Conservation (phyloP, 2,797 vertebrate genomes). For the Gymnodraco acuticeps region DNA sequence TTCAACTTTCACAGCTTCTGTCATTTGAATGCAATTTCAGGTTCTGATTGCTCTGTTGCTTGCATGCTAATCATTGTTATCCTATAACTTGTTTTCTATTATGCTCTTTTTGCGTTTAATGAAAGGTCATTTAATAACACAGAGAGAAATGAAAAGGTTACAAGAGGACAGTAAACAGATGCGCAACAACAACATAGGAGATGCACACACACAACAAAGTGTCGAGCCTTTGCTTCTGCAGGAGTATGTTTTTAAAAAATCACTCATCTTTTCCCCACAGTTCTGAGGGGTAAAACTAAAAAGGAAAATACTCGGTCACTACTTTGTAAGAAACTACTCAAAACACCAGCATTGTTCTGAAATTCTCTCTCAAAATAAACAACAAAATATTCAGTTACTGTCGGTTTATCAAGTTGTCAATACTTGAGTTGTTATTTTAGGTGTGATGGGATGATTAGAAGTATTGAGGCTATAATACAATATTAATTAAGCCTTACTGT, state of each 20-base stretch:
- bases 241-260: conserved; percentile 32
- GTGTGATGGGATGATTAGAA: no score
- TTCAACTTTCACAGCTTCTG: conserved; percentile 76
- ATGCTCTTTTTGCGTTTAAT: conserved; percentile 54
- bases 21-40: conserved; percentile 85
- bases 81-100: conserved; percentile 60
- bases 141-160: conserved; percentile 62
- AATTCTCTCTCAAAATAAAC: conserved; percentile 9
- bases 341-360: not conserved
- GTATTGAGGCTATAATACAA: conserved; percentile 10
- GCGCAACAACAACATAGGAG: conserved; percentile 25
- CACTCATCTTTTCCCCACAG: conserved; percentile 19
- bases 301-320: not conserved
- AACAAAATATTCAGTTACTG: conserved; percentile 4
- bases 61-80: conserved; percentile 79
- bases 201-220: conserved; percentile 7
- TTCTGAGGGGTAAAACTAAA: conserved; percentile 15
- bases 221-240: conserved; percentile 3
- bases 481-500: not conserved
- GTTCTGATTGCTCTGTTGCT: conserved; percentile 81
- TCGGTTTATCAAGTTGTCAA: not conserved
- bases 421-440: not conserved
- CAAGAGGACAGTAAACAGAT: conserved; percentile 58
- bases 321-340: not conserved
- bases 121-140: conserved; percentile 63